A percentile compares a stretch with the other conserved stretches of the same genome.
phyloP scores from a whole-genome alignment of 2,888 invertebrate genomes.

The Tachystola acroxantha region DNA sequence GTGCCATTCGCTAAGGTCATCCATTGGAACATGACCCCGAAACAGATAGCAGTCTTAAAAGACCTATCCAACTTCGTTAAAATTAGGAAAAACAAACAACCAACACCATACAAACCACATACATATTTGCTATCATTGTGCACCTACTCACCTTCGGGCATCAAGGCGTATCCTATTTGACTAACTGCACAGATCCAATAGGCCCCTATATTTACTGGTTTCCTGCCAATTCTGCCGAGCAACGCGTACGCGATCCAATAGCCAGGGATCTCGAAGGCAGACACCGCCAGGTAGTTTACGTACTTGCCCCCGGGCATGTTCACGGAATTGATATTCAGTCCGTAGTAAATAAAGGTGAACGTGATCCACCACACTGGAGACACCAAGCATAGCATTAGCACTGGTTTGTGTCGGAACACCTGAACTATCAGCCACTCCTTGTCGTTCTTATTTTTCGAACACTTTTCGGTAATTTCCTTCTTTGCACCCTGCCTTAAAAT shows the following conservation, averaged over 20 bases:
- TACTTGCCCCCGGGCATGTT: conserved; percentile 81
- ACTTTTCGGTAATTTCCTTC: conserved; percentile 31
- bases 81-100: too few species aligned
- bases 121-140: too few species aligned
- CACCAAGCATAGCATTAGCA: conserved; percentile 38
- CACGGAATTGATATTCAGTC: conserved; percentile 81
- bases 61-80: too few species aligned
- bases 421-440: conserved; percentile 49
- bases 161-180: conserved; percentile 75
- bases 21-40: too few species aligned
- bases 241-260: conserved; percentile 78
- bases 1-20: too few species aligned
- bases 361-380: conserved; percentile 81
- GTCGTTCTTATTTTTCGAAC: conserved; percentile 44
- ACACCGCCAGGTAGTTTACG: conserved; percentile 79
- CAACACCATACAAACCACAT: too few species aligned
- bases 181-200: conserved; percentile 78
- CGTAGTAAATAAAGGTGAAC: conserved; percentile 82
- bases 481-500: conserved; percentile 31
- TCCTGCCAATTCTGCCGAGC: conserved; percentile 77
- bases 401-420: conserved; percentile 43
- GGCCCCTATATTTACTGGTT: conserved; percentile 73
- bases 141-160: conserved; percentile 64
- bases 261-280: conserved; percentile 82
- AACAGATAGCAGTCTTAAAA: too few species aligned